These are phyloP conservation scores for Theropithecus gelada DNA, from an alignment of 2,113 vertebrate species.

Conservation along the genomic window DNA sequence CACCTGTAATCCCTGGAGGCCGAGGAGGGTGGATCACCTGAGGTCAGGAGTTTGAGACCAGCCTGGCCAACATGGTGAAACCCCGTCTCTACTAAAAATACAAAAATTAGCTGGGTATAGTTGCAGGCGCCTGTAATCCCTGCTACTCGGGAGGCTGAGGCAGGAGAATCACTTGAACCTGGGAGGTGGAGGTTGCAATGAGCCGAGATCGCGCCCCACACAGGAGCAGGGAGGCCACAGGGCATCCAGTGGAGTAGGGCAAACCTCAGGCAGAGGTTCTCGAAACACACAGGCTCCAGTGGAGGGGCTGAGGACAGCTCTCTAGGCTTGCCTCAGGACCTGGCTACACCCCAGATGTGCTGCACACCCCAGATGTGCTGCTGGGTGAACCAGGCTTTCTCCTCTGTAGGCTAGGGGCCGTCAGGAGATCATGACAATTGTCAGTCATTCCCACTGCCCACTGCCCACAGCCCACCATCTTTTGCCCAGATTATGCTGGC, in stretches of 20 bases:
- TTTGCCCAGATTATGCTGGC: not conserved
- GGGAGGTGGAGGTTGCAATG: no score
- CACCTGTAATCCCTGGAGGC: no score
- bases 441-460: no score
- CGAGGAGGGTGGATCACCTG: no score
- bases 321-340: not conserved
- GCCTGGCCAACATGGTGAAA: no score
- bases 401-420: not conserved
- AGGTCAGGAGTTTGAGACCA: no score
- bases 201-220: not conserved
- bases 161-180: no score
- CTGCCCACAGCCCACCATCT: not conserved
- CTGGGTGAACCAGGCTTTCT: not conserved
- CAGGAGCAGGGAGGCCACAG: no score
- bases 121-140: no score
- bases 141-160: no score
- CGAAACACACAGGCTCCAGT: not conserved
- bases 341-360: not conserved
- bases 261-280: not conserved
- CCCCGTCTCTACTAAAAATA: no score
- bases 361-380: not conserved
- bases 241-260: not conserved
- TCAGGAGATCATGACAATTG: not conserved
- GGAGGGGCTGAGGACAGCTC: not conserved
- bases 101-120: no score